phyloP scores from a whole-genome alignment of 2,113 vertebrate genomes.

The Callopanchax toddi region DNA sequence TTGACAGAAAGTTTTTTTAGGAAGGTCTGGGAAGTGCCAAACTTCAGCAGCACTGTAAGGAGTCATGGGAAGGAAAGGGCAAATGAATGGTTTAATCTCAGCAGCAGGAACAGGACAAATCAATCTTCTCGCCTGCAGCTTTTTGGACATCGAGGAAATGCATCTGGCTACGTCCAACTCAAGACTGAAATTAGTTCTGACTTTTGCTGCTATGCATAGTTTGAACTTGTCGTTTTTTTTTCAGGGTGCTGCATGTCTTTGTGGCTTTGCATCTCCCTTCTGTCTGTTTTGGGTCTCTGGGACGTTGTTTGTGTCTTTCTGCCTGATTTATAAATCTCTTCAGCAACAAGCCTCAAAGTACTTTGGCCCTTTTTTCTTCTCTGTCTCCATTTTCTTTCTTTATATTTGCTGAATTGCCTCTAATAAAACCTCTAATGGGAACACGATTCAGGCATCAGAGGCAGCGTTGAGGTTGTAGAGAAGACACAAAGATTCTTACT shows the following conservation, averaged over 20 bases:
- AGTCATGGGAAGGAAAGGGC: slow-evolving; percentile 33
- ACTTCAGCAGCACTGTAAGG: slow-evolving; percentile 20
- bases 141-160: slow-evolving; percentile 58
- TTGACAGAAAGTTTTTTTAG: slow-evolving; percentile 27
- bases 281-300: slow-evolving; percentile 30
- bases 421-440: slow-evolving; percentile 20
- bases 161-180: slow-evolving; percentile 68
- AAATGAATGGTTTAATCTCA: slow-evolving; percentile 38
- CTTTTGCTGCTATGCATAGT: neutral
- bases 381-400: neutral
- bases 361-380: too few relatives aligned
- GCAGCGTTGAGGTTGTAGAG: slow-evolving; percentile 11
- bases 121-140: slow-evolving; percentile 53
- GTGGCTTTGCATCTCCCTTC: slow-evolving; percentile 20
- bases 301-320: slow-evolving; percentile 25
- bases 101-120: slow-evolving; percentile 33
- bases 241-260: slow-evolving; percentile 16
- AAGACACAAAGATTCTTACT: slow-evolving; percentile 3
- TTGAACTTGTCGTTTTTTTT: too few relatives aligned
- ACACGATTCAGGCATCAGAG: slow-evolving; percentile 50
- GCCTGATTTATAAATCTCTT: slow-evolving; percentile 41
- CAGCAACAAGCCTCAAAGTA: slow-evolving; percentile 30
- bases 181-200: slow-evolving; percentile 71
- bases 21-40: slow-evolving; percentile 29
- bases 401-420: slow-evolving; percentile 28